Base-by-base conservation (phyloP, 2,888 invertebrate genomes). In the Ormyrus pomaceus region DNA sequence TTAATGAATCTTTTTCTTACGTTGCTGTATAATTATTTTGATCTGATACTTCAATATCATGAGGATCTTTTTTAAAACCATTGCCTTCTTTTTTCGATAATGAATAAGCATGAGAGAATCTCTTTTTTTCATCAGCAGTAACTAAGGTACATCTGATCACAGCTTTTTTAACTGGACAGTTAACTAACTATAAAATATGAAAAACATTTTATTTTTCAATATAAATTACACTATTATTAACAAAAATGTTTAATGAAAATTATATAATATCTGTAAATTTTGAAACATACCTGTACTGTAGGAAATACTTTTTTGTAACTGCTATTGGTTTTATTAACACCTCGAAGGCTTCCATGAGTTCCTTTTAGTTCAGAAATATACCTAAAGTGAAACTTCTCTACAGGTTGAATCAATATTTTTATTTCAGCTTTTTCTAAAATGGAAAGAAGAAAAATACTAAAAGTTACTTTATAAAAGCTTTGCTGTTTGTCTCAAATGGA, bases 291-390 rank as follows among this genome's bases (percentile, higher is more conserved):
- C 91, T 95, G 93, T n/a, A 96, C 95, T 73, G 95, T 94, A 0
- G 96, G 96, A 88, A 93, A 95, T 4, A 94, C 94, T 89, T 94
- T 95, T 73, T 92, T 92, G 77, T 94, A 93, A 34, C 91, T 93
- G 11, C 92, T 91, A 48, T 92, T 92, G 34, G 3, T 34, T 3
- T 92, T 92, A 11, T 92, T 93, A 76, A 92, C 92, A 0, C 95
- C 96, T 13, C 94, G 92, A 6, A 97, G 91, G 83, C 95, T 95
- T 0, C 96, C 96, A 90, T 97, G 85, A 6, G 83, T 96, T 0
- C 96, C 96, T 76, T 95, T 93, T 96, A 96, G 96, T 92, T 97
- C 96, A 56, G 96, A 96, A 87, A 94, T 95, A 87, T 97, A 97
- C 0, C 96, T 93, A 88, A 96, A 97, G 74, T 96, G 92, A 88